Evolutionary conservation across 2,797 vertebrate genomes (phyloP).

Genomic region (Malurus splendens): DNA sequence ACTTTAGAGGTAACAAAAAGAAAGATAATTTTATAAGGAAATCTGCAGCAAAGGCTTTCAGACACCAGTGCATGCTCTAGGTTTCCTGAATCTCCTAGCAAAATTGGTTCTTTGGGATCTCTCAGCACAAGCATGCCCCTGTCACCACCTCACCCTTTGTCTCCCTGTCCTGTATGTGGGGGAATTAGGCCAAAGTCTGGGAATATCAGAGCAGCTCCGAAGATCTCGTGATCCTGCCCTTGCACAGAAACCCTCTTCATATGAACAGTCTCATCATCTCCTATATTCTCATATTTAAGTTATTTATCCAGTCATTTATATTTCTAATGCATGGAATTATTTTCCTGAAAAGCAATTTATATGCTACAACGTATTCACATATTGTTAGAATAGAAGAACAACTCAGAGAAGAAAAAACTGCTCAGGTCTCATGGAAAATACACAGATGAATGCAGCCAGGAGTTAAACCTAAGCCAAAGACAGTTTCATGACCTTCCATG

Average conservation of each 20-base stretch:
- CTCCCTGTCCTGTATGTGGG: rapidly evolving
- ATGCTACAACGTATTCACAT: neutral
- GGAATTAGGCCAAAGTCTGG: neutral
- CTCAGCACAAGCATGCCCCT: neutral
- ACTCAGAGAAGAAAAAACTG: neutral
- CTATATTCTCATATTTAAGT: neutral
- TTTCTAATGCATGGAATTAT: neutral
- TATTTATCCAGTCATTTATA: neutral
- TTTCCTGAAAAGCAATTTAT: neutral
- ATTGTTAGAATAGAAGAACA: neutral
- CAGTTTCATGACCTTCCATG: neutral
- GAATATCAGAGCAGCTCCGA: neutral
- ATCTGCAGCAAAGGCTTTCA: neutral
- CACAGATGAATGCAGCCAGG: neutral
- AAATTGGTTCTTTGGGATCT: neutral
- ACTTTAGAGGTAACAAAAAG: neutral
- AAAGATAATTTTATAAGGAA: neutral
- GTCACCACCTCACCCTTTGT: neutral
- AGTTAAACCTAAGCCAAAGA: neutral
- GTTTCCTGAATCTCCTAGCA: neutral
- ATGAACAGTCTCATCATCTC: neutral
- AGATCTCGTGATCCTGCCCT: neutral
- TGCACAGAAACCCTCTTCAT: neutral
- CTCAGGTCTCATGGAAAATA: neutral
- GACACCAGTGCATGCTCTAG: neutral